phyloP scores from a whole-genome alignment of 2,113 vertebrate species.

The Phrynocephalus versicolor region DNA sequence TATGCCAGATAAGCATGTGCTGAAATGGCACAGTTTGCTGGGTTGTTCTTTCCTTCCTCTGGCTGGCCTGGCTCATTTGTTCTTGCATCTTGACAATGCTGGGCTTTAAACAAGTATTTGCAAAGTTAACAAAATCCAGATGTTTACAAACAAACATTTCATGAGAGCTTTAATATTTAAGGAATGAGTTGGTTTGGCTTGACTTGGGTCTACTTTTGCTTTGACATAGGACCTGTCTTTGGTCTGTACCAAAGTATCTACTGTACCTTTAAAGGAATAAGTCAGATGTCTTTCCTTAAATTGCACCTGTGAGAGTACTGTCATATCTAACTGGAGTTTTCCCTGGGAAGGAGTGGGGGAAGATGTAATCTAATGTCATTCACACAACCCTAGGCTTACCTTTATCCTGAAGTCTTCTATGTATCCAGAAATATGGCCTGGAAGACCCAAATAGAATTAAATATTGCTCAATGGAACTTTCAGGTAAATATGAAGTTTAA shows the following conservation, averaged over 20 bases:
- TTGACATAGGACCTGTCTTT: neutral
- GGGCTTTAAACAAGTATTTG: neutral
- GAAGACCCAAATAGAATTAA: too few species aligned
- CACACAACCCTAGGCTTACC: neutral
- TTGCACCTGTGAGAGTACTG: neutral
- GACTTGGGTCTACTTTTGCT: neutral
- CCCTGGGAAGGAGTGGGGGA: too few species aligned
- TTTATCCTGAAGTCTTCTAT: too few species aligned
- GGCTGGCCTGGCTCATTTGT: neutral
- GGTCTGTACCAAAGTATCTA: too few species aligned
- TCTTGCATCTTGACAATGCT: slow-evolving; percentile 8
- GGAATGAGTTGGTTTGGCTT: neutral
- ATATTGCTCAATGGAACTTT: too few species aligned
- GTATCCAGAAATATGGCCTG: too few species aligned
- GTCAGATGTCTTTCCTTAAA: neutral
- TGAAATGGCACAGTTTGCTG: fast-evolving
- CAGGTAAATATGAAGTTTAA: too few species aligned
- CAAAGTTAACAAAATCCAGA: neutral
- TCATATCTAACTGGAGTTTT: neutral
- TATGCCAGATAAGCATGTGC: neutral
- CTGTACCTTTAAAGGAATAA: neutral
- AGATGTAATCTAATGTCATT: too few species aligned
- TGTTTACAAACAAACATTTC: neutral
- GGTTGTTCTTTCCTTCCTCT: slow-evolving; percentile 28
- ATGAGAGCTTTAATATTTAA: neutral